Conservation (phyloP, 2,113 vertebrate genomes). For the Colaptes auratus region DNA sequence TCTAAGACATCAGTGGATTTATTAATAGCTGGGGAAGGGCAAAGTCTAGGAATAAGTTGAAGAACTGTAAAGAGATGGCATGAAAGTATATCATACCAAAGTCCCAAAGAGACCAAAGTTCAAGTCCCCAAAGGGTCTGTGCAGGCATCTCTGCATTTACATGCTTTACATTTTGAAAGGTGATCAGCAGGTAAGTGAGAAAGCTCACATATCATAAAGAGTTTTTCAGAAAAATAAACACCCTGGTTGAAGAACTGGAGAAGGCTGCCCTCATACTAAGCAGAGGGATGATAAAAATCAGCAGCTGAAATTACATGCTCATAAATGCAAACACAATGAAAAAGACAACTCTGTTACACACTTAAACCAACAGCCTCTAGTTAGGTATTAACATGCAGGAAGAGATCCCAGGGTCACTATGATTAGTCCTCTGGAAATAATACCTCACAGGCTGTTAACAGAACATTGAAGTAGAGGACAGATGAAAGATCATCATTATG, state of each 20-base stretch:
- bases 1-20: not conserved
- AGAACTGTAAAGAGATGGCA: not conserved
- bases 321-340: not conserved
- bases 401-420: not conserved
- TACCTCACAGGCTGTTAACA: not conserved
- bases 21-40: not conserved
- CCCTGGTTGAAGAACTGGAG: not conserved
- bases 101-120: not conserved
- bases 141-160: not conserved
- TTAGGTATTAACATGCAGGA: not conserved
- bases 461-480: not conserved
- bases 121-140: not conserved
- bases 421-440: not conserved
- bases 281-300: not conserved
- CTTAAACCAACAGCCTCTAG: not conserved
- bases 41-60: not conserved
- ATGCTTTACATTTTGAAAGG: not conserved
- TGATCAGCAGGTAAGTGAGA: not conserved
- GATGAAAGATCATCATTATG: not conserved
- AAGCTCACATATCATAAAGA: not conserved
- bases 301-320: not conserved
- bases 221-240: not conserved
- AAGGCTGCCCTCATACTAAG: not conserved
- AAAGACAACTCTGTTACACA: not conserved
- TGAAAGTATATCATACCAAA: not conserved